Conservation (phyloP, 2,113 vertebrate species). For the Pongo abelii region DNA sequence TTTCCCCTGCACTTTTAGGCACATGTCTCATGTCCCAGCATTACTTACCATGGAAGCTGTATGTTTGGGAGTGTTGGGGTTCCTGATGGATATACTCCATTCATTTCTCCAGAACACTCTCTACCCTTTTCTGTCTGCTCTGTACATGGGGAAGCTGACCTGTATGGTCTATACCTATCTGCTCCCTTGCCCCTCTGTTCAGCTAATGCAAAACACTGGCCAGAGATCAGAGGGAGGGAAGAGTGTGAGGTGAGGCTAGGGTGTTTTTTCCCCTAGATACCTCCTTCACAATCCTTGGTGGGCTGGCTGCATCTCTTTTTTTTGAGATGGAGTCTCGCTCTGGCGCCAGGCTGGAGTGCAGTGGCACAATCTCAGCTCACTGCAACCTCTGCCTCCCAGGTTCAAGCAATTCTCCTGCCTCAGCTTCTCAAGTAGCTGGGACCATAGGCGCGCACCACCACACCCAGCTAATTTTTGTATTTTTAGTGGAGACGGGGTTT, state of each 20-base stretch:
- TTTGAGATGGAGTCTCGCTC: no score
- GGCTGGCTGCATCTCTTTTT: neutral
- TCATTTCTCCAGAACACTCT: neutral
- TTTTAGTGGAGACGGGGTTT: no score
- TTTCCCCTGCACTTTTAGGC: neutral
- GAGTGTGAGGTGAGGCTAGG: neutral
- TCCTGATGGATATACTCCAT: neutral
- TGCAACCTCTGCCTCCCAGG: no score
- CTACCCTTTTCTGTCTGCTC: neutral
- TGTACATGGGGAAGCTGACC: neutral
- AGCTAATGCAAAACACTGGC: neutral
- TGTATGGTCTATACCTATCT: neutral
- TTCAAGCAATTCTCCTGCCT: no score
- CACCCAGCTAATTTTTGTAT: no score
- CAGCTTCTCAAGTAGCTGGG: no score
- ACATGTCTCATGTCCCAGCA: neutral
- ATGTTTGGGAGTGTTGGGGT: neutral
- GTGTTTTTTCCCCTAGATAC: neutral
- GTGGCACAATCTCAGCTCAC: no score
- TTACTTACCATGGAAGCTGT: neutral
- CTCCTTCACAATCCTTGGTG: neutral
- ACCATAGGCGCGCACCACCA: no score
- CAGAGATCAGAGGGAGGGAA: neutral
- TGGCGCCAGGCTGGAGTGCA: no score
- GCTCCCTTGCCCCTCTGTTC: neutral